Base-by-base conservation (phyloP, 2,113 vertebrate species). In the Oreotrochilus melanogaster region DNA sequence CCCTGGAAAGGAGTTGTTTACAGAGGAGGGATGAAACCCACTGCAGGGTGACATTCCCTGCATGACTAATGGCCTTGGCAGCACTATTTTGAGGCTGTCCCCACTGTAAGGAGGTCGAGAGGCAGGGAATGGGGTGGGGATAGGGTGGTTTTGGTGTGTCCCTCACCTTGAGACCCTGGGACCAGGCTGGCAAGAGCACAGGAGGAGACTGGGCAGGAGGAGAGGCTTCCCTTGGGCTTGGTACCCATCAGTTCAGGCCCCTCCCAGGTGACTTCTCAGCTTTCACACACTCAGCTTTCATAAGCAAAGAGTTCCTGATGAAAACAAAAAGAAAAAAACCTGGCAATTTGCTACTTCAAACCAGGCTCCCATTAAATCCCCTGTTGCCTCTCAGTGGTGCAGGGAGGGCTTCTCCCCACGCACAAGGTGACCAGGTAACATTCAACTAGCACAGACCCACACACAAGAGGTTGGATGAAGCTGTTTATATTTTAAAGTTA, bases 1-100 rank as follows among this genome's bases (percentile, higher is more conserved):
- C n/a, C 58, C 64, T 65, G 50, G 69, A 81, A 75, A 62, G 42
- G 84, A 89, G 67, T 86, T 79, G 71, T 79, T 92, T 53, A 33
- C 94, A 76, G 78, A 80, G 71, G 45, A 86, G 73, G 72, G 86
- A 48, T 24, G 62, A 43, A 67, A 79, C 67, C 78, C 7, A 0
- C 72, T 48, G 76, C 72, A 74, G 57, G 39, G 24, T 84, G 39
- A 84, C 0, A 11, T 61, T 84, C 48, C 27, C 69, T 2, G 28
- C 43, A 30, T 69, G 37, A 60, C 69, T 90, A 58, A 69, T 27
- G 74, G 79, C 71, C 64, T 80, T 53, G 54, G 24, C 17, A 45
- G 50, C 89, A 35, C 35, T 51, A 3, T 30, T 69, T n/a, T n/a
- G 71, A 89, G 69, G 5, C 37, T 54, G 33, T 72, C 58, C 64